Conservation (phyloP, 2,888 invertebrate species). For the Electrophaes corylata region DNA sequence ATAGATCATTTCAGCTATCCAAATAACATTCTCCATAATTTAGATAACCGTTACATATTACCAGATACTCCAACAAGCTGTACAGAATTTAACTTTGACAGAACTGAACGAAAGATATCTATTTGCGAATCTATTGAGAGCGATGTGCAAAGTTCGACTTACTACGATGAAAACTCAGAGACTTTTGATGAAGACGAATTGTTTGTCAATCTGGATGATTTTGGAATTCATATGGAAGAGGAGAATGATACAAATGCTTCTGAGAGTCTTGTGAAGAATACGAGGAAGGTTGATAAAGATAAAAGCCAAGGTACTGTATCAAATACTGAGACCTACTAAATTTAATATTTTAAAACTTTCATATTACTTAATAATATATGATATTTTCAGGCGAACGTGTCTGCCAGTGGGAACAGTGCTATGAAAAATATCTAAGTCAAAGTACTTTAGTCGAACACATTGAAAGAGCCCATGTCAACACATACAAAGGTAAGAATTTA, state of each 20-base stretch:
- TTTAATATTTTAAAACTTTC: neutral
- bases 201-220: slow-evolving; percentile 76
- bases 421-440: slow-evolving; percentile 91
- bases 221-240: slow-evolving; percentile 68
- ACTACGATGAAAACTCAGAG: slow-evolving; percentile 76
- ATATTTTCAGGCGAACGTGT: slow-evolving; percentile 69
- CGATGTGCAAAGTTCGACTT: slow-evolving; percentile 71
- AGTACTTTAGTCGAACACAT: slow-evolving; percentile 92
- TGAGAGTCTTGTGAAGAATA: slow-evolving; percentile 44
- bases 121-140: slow-evolving; percentile 76
- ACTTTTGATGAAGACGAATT: slow-evolving; percentile 77
- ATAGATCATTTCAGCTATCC: slow-evolving; percentile 79
- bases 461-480: slow-evolving; percentile 94
- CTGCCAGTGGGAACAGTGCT: slow-evolving; percentile 95
- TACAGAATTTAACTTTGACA: slow-evolving; percentile 70
- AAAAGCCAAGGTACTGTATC: slow-evolving; percentile 62
- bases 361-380: neutral
- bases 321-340: neutral
- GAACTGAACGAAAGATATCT: slow-evolving; percentile 67
- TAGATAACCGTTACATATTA: slow-evolving; percentile 65
- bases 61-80: slow-evolving; percentile 78
- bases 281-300: slow-evolving; percentile 60
- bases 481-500: slow-evolving; percentile 86
- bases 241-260: slow-evolving; percentile 51
- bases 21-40: slow-evolving; percentile 72